Conservation (phyloP, 2,888 invertebrate species). For the Lymantria dispar region DNA sequence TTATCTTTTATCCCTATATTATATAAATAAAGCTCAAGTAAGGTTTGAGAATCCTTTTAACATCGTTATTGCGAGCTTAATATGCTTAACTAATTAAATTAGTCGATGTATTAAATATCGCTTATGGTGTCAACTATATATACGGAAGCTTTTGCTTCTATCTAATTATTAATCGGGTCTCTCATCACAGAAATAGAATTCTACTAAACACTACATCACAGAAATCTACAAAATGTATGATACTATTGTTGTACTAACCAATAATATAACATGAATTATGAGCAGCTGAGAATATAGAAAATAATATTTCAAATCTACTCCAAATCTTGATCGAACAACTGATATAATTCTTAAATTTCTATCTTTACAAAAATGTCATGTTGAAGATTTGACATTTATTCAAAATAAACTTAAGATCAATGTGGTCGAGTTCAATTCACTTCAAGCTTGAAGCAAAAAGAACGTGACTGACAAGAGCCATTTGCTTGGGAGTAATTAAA, state of each 20-base stretch:
- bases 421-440: constrained; percentile 3
- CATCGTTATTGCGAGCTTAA: too few species aligned
- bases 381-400: background rate
- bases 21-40: background rate
- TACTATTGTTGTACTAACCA: too few species aligned
- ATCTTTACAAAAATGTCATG: background rate
- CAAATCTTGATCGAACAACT: constrained; percentile 5
- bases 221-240: too few species aligned
- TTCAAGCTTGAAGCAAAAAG: constrained; percentile 39
- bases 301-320: constrained; percentile 1
- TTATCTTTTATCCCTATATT: background rate
- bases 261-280: too few species aligned
- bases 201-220: too few species aligned
- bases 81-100: too few species aligned
- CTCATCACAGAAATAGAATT: too few species aligned
- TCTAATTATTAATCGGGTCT: too few species aligned
- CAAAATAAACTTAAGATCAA: background rate
- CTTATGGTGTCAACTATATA: too few species aligned
- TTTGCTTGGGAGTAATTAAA: constrained; percentile 68
- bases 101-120: too few species aligned
- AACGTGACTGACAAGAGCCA: constrained; percentile 54
- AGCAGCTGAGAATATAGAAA: background rate
- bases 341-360: background rate
- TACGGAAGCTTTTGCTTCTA: too few species aligned
- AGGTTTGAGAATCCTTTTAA: too few species aligned